Evolutionary conservation across 2,113 vertebrate genomes (phyloP).

Genomic region (Oostethus manadensis): DNA sequence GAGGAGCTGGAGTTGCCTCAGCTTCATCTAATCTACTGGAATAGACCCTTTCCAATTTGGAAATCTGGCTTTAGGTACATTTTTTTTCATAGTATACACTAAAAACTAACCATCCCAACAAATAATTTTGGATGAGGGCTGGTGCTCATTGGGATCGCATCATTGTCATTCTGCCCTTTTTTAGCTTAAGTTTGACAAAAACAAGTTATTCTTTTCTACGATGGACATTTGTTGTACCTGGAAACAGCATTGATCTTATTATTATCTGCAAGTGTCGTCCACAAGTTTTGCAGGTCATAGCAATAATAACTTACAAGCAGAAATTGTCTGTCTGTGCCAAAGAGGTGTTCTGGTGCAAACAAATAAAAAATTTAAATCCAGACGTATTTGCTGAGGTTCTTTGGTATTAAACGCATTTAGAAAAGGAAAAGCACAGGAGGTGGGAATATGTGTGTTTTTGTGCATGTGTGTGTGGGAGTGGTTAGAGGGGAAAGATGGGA

Average conservation of each 20-base stretch:
- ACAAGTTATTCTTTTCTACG: slow-evolving; percentile 17
- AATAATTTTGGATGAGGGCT: too few relatives aligned
- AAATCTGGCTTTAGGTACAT: slow-evolving; percentile 17
- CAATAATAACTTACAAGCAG: slow-evolving; percentile 56
- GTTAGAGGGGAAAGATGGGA: slow-evolving; percentile 68
- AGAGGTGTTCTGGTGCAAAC: slow-evolving; percentile 56
- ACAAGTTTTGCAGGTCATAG: slow-evolving; percentile 36
- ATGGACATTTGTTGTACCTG: slow-evolving; percentile 17
- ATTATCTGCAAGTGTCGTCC: slow-evolving; percentile 30
- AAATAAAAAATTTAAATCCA: slow-evolving; percentile 71
- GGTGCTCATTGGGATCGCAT: slow-evolving; percentile 13
- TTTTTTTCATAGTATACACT: too few relatives aligned
- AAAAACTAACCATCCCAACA: too few relatives aligned
- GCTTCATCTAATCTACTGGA: slow-evolving; percentile 56
- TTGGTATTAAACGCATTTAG: slow-evolving; percentile 74
- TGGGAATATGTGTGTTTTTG: slow-evolving; percentile 26
- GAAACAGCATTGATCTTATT: slow-evolving; percentile 29
- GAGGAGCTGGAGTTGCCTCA: slow-evolving; percentile 53
- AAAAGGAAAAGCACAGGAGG: slow-evolving; percentile 56
- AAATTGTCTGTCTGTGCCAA: slow-evolving; percentile 39
- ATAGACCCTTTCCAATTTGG: slow-evolving; percentile 51
- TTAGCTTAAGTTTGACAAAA: slow-evolving; percentile 29
- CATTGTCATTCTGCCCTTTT: slow-evolving; percentile 26
- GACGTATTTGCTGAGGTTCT: slow-evolving; percentile 65
- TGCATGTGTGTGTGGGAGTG: slow-evolving; percentile 23